A percentile compares a stretch with the other conserved stretches of the same genome.
phyloP scores from a whole-genome alignment of 1,140 invertebrate species.

The Potamilus streckersoni region DNA sequence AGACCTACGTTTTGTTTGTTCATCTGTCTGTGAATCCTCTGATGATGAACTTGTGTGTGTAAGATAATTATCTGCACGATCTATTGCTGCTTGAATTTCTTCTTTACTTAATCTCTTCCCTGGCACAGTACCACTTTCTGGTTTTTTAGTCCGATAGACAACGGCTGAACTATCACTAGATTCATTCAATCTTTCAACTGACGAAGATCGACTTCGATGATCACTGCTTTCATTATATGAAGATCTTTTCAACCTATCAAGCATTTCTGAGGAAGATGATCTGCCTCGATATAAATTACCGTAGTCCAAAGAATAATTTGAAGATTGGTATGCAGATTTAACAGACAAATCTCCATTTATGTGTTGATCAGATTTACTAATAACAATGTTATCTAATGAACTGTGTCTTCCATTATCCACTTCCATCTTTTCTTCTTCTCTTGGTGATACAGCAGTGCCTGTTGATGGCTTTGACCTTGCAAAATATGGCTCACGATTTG shows the following conservation, averaged over 20 bases:
- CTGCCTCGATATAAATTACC: conserved; percentile 26
- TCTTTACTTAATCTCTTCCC: conserved; percentile 47
- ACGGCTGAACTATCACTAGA: conserved; percentile 16
- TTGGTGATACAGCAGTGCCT: background rate
- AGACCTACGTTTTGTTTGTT: conserved; percentile 5
- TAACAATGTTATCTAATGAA: conserved; percentile 25
- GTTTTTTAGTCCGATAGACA: conserved; percentile 26
- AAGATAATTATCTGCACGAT: conserved; percentile 52
- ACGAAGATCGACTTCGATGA: background rate
- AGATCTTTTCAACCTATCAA: background rate
- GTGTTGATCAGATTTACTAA: conserved; percentile 17
- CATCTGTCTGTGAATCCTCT: background rate
- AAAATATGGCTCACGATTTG: conserved; percentile 16
- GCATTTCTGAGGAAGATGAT: conserved; percentile 23
- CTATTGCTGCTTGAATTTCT: conserved; percentile 55
- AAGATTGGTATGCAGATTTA: conserved; percentile 25
- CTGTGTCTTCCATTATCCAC: conserved; percentile 1
- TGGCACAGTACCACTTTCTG: conserved; percentile 4
- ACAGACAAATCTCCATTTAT: conserved; percentile 28
- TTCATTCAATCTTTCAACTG: conserved; percentile 11
- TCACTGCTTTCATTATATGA: conserved; percentile 5
- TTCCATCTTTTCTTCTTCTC: conserved; percentile 13
- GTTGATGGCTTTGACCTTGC: conserved; percentile 6
- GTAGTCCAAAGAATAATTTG: conserved; percentile 22
- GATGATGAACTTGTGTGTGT: conserved; percentile 4